A percentile compares a stretch with the other conserved stretches of the same genome.
These are phyloP conservation scores for Koerneria pararmatus DNA, from an alignment of 2,888 invertebrate species.

Conservation along the genomic window DNA sequence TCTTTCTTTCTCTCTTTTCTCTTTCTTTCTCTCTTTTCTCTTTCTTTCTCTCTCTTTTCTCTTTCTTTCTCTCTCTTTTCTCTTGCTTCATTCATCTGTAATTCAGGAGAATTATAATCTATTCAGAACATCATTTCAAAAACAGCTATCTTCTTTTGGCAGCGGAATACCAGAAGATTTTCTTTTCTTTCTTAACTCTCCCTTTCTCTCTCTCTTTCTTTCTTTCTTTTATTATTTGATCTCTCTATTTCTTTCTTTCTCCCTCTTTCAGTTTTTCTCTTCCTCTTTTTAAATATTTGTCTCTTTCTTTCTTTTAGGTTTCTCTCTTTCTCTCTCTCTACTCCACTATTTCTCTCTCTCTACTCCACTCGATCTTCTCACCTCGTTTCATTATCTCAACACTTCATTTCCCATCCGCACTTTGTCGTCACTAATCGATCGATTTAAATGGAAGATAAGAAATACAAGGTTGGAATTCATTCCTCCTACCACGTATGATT, in stretches of 20 bases:
- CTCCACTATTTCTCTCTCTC: background rate
- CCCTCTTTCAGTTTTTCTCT: constrained; percentile 6
- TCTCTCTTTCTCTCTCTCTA: background rate
- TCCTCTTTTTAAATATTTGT: constrained; percentile 6
- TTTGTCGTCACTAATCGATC: too few relatives aligned
- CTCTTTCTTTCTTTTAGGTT: background rate
- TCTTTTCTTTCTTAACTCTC: background rate
- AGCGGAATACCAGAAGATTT: constrained; percentile 5
- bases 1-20: background rate
- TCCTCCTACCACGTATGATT: too few relatives aligned
- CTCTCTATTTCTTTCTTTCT: background rate
- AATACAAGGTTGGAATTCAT: too few relatives aligned
- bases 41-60: constrained; percentile 12
- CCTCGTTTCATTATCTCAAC: background rate
- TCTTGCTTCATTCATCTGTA: background rate
- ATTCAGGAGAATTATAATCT: background rate
- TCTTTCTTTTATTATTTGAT: background rate
- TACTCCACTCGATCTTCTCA: background rate
- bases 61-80: constrained; percentile 11
- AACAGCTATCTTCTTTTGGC: too few relatives aligned
- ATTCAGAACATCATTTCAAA: too few relatives aligned
- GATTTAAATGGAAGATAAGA: too few relatives aligned
- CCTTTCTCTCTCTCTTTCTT: constrained; percentile 5
- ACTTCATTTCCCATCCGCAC: background rate
- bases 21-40: background rate